Base-by-base conservation (phyloP, 2,797 vertebrate genomes). In the Anguilla marmorata region DNA sequence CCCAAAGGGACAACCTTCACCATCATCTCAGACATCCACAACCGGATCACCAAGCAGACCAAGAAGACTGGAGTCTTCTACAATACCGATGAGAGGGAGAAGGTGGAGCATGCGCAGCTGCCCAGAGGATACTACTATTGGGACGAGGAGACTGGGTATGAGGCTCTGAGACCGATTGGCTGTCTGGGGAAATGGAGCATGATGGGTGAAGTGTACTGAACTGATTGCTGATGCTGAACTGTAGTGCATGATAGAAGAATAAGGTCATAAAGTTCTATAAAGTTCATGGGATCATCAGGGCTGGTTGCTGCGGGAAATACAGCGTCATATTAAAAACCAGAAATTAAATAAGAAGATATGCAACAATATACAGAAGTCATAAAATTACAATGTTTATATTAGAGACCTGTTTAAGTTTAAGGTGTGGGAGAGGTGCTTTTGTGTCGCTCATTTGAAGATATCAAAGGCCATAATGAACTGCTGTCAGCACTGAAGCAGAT, bases 141-240 rank as follows among this genome's bases (percentile, higher is more conserved):
- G 97, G 98, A 99, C 86, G 97, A 98, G 88, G 96, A 98, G 85
- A 97, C 97, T 0, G 97, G 98, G 98, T 99, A 92, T 95, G 96
- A 88, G 79, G 27, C 14, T 3, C 74, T 37, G 11, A 12, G 4
- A 14, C 30, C 37, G 0, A 19, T 24, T 14, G 72, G 72, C 72
- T 76, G 12, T 37, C 63, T 27, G 2, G 56, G 56, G 16, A 16
- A 16, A 58, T 58, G 56, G 56, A 58, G 16, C 56, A 58, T 58
- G 56, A 58, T 19, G 56, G 56, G n/a, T 4, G 5, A 16, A 58
- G 56, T 16, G 41, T 45, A 45, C 41, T 45, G 4, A 45, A 45
- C 56, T 19, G 16, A n/a, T 27, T 27, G n/a, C 8, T 8, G 63
- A 69, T 69, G 63, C 56, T 69, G 6, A 27, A n/a, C 63, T 69